Base-by-base conservation (phyloP, 2,113 vertebrate species). In the Hirundichthys speculiger region DNA sequence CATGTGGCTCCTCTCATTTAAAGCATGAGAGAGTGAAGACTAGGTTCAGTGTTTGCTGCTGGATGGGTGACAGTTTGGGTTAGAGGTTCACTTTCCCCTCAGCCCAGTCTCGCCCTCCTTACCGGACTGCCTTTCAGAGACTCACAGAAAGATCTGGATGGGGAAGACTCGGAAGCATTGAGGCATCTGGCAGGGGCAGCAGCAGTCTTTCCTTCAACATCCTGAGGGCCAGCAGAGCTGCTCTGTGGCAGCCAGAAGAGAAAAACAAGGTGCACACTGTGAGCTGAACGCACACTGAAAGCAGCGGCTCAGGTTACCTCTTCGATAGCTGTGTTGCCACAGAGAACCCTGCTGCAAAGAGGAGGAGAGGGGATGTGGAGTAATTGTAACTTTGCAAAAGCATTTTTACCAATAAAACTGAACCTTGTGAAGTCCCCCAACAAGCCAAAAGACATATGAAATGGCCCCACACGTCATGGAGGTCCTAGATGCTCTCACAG, bases 261-360 rank as follows among this genome's bases (percentile, higher is more conserved):
- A 24, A 42, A 70, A 92, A 93, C 92, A 92, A 93, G 89, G 87
- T 90, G 80, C 25, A 70, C 72, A 86, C 90, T 93, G 92, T 93
- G 84, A 90, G 67, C 42, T 69, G 53, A 64, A 80, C 39, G 63
- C 68, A 73, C 55, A 60, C 50, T 5, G 59, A 19, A 24, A 24
- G 58, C 41, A 52, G 74, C 4, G 50, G 63, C 64, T 90, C 75
- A 50, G 73, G 81, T 88, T 90, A 83, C 86, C 51, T 75, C 49
- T 62, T 47, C 4, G 43, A 69, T 77, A 72, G 68, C 75, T 73
- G 62, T 65, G 49, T 78, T 54, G 52, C 83, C 75, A 88, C 82
- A 88, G 83, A 86, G 83, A 60, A 63, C 39, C 73, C 83, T 71
- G 81, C 68, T 91, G 84, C 86, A 80, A 88, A 55, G 48, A 55